Base-by-base conservation (phyloP, 2,888 invertebrate genomes). In the Venustoraphidia nigricollis region DNA sequence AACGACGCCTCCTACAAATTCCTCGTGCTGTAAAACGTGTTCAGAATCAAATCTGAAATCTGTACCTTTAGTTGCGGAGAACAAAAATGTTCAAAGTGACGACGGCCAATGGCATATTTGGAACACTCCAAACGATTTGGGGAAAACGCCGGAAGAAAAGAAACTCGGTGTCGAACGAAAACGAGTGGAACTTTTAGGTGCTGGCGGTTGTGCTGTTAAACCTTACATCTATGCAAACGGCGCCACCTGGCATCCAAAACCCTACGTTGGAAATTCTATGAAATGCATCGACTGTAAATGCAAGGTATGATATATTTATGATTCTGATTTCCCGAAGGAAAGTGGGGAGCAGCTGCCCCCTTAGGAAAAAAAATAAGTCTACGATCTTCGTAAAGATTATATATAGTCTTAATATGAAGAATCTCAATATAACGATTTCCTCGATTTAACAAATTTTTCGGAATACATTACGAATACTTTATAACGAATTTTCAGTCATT, bases 201-300 rank as follows among this genome's bases (percentile, higher is more conserved):
- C 79, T 52, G 90, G 90, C 4, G 92, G 90, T 14, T 94, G 93
- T 69, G 27, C 34, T 83, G 65, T 90, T 89, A 65, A 81, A 88
- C 62, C 27, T 11, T 10, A 62, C 37, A 51, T 66, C 9, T 73
- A 72, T 55, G 69, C 71, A 47, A 77, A 79, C 56, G 89, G 89
- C 36, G 79, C 83, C 57, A 87, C 86, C 62, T 94, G 90, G 76
- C 90, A 92, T 69, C 93, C 93, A 1, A 77, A 47, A 42, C 82
- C 14, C 77, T 94, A 55, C 83, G 83, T 59, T 87, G 91, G 11
- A 84, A 90, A 59, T 92, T 92, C 37, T 81, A 82, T 58, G 81
- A 89, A 87, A 65, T 94, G 93, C 66, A 84, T 93, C 62, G 84
- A 83, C 57, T 94, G 94, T 65, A 78, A 82, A 57, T 94, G 94